A percentile compares a stretch with the other conserved stretches of the same genome.
These are phyloP conservation scores for Pongo abelii DNA, from an alignment of 2,113 vertebrate species.

Conservation along the genomic window DNA sequence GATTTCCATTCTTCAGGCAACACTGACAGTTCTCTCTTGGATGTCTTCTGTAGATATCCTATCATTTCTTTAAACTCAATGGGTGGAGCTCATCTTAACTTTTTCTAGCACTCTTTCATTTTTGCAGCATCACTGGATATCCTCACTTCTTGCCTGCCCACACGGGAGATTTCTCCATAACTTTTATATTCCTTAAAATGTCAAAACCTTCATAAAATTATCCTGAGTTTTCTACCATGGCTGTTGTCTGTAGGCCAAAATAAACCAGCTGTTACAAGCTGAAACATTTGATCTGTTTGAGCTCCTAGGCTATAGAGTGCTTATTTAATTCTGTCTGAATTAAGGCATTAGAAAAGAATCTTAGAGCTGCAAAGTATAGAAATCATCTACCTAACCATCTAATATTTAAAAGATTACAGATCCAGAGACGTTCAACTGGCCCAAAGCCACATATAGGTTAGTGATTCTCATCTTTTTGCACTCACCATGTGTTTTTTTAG, in stretches of 20 bases:
- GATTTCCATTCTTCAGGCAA: neutral
- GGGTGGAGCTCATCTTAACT: neutral
- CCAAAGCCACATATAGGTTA: neutral
- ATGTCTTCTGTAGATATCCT: neutral
- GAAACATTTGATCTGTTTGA: neutral
- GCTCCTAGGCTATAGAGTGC: neutral
- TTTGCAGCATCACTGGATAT: neutral
- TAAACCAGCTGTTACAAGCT: neutral
- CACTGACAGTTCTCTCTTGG: neutral
- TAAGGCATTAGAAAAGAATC: neutral
- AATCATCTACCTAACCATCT: neutral
- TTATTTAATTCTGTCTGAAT: constrained; percentile 2
- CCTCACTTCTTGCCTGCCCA: neutral
- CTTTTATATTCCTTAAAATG: constrained; percentile 38
- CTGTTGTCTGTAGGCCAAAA: neutral
- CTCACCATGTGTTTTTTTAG: neutral
- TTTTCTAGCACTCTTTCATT: neutral
- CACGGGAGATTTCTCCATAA: neutral
- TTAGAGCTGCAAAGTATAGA: neutral
- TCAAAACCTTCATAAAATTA: constrained; percentile 27
- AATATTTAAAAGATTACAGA: neutral
- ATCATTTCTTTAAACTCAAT: neutral
- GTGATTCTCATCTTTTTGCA: neutral
- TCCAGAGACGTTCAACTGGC: neutral
- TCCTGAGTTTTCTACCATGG: neutral